A percentile compares a stretch with the other conserved stretches of the same genome.
Evolutionary conservation across 2,797 vertebrate species (phyloP).

Genomic region (Diglossa cyanea): DNA sequence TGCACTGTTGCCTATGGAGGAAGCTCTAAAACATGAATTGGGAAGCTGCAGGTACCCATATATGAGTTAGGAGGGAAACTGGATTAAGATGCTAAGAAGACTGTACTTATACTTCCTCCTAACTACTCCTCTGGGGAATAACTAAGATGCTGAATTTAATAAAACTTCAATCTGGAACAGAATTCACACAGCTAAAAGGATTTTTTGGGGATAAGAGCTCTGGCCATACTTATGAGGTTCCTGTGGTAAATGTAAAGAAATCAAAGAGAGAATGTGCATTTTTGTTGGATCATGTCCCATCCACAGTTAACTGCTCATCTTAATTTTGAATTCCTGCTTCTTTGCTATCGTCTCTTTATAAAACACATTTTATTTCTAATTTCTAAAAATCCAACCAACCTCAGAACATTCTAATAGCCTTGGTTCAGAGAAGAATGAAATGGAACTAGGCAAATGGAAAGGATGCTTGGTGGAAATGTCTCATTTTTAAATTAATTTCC

Average conservation of each 20-base stretch:
- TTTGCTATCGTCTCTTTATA: not conserved
- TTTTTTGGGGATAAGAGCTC: not conserved
- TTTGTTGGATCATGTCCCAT: not conserved
- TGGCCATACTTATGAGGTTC: not conserved
- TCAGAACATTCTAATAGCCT: not conserved
- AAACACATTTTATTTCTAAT: not conserved
- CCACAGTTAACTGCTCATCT: not conserved
- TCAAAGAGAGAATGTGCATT: not conserved
- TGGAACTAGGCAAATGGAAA: not conserved
- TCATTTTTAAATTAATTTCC: not conserved
- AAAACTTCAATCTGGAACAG: not conserved
- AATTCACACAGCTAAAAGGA: not conserved
- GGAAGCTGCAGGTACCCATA: not conserved
- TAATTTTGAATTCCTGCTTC: not conserved
- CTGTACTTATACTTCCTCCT: not conserved
- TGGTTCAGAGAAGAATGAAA: not conserved
- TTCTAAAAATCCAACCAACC: not conserved
- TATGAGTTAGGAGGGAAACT: not conserved
- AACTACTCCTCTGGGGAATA: not conserved
- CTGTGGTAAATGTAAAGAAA: not conserved
- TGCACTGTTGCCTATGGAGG: not conserved
- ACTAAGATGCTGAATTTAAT: not conserved
- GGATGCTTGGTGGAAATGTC: not conserved
- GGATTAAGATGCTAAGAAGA: conserved; percentile 15
- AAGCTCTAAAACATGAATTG: not conserved